Percentiles rank a stretch among this genome's conserved stretches.
These are phyloP conservation scores for Ethmia dodecea DNA, from an alignment of 2,888 invertebrate species.

Conservation along the genomic window DNA sequence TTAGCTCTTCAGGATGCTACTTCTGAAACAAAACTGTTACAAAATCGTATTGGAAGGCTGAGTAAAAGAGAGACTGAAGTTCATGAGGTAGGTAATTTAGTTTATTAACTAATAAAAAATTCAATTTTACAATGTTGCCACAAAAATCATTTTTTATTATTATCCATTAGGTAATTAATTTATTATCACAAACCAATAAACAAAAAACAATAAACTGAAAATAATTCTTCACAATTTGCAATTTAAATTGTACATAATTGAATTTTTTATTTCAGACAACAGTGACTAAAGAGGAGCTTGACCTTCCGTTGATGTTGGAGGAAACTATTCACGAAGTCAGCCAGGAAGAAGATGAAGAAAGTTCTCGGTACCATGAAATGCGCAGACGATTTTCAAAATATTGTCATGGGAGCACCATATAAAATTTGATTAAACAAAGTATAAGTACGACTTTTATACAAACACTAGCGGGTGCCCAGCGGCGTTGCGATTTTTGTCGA, in stretches of 20 bases:
- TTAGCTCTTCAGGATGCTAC: constrained; percentile 81
- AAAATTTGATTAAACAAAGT: too few relatives aligned
- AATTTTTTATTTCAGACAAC: constrained; percentile 40
- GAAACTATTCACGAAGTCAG: constrained; percentile 61
- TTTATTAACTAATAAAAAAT: too few relatives aligned
- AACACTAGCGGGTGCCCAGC: too few relatives aligned
- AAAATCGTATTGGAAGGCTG: constrained; percentile 63
- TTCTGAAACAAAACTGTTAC: constrained; percentile 77
- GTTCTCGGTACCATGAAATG: constrained; percentile 37
- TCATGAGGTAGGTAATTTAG: constrained; percentile 51
- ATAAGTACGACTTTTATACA: too few relatives aligned
- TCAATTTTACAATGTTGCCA: too few relatives aligned
- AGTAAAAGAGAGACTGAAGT: constrained; percentile 36
- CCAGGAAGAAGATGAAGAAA: constrained; percentile 61
- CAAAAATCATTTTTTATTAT: too few relatives aligned
- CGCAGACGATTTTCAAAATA: constrained; percentile 48
- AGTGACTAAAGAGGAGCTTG: constrained; percentile 43
- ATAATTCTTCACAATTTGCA: background rate
- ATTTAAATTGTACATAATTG: background rate
- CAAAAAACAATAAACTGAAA: too few relatives aligned
- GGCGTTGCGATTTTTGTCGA: too few relatives aligned
- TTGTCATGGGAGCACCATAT: constrained; percentile 56
- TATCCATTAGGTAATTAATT: too few relatives aligned
- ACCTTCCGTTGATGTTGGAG: constrained; percentile 53
- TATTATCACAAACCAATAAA: too few relatives aligned